Evolutionary conservation across 2,797 vertebrate genomes (phyloP), one percentile per base, ranked within the genome.

Genomic region (Parauchenoglanis ngamensis): DNA sequence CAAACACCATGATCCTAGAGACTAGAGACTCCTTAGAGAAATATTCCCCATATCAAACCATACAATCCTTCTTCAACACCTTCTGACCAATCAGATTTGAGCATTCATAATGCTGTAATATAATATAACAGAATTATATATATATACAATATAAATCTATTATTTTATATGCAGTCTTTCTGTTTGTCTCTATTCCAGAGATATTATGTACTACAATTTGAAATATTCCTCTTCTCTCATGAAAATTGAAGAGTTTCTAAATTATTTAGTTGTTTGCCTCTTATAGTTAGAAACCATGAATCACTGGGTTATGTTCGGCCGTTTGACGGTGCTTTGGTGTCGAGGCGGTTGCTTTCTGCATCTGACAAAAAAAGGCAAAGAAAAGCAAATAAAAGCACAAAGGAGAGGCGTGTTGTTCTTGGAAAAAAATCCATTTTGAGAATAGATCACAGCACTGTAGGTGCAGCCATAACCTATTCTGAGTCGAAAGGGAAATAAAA

Each of bases 381-480:
- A 85, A 75, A 84, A 75, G 70, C 68, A 56, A 88, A 88, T 65
- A 86, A 83, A 85, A n/a, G 79, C 63, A 67, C 82, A 25, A 61
- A 90, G 54, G 61, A 28, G 86, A 88, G 89, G 89, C 87, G 83
- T 85, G 70, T 89, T 76, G 86, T 49, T 90, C 54, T 79, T 88
- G 52, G 76, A 35, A 31, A 87, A 87, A 86, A 83, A 57, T 81
- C 83, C 77, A 88, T 80, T 86, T 89, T 88, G 57, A 73, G 88
- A 89, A 89, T 85, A 89, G 86, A 88, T 90, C 87, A 83, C 82
- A 89, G 77, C 85, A 84, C 67, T 90, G 85, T 88, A 90, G 83
- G 83, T 84, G 63, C 68, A 87, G 81, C 81, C 78, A 21, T 83
- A 82, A 76, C 70, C 85, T 91, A 89, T 91, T 91, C 54, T 87